These are phyloP conservation scores for Perdix hodgsoniae DNA, from an alignment of 2,797 vertebrate genomes.

Conservation along the genomic window DNA sequence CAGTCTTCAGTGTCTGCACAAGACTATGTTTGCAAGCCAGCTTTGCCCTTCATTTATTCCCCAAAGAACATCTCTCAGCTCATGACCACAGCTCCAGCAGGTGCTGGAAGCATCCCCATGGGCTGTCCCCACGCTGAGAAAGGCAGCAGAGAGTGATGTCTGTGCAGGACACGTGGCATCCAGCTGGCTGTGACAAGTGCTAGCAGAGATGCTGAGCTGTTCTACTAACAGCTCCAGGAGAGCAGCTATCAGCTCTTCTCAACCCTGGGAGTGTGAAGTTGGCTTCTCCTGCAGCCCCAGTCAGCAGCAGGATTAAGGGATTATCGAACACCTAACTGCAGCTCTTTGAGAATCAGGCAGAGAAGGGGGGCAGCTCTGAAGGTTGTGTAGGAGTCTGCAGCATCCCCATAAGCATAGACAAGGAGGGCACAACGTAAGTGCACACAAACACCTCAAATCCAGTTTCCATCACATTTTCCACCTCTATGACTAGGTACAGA, in stretches of 20 bases:
- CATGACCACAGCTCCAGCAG: neutral
- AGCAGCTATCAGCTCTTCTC: neutral
- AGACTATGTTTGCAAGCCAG: neutral
- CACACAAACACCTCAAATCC: neutral
- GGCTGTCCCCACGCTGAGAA: neutral
- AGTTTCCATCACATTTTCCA: neutral
- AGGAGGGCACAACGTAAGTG: neutral
- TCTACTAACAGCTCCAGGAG: neutral
- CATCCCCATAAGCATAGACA: neutral
- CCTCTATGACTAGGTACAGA: neutral
- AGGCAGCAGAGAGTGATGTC: neutral
- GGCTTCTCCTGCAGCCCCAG: neutral
- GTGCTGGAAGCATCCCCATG: neutral
- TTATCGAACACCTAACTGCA: neutral
- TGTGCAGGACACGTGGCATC: rapidly evolving
- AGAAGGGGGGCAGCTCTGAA: neutral
- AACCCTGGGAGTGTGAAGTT: neutral
- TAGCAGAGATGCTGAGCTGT: neutral
- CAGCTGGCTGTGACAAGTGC: neutral
- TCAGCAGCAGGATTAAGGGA: neutral
- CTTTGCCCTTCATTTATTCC: neutral
- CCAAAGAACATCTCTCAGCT: neutral
- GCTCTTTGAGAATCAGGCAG: neutral
- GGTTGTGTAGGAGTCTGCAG: neutral
- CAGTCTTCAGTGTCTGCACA: neutral